A percentile compares a stretch with the other conserved stretches of the same genome.
Conservation (phyloP, 2,113 vertebrate species). For the Nipponia nippon region DNA sequence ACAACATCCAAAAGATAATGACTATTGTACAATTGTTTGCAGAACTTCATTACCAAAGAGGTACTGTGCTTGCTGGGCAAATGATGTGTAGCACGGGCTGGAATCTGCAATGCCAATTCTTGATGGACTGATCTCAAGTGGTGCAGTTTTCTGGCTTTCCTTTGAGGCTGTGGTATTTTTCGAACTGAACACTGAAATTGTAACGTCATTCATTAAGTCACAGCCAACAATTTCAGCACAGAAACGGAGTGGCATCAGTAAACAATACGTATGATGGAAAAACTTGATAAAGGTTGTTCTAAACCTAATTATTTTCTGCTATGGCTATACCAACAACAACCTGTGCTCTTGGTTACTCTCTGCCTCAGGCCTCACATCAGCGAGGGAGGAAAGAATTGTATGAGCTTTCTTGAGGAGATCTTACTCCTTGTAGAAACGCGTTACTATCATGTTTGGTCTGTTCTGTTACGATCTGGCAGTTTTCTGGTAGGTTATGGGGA, state of each 20-base stretch:
- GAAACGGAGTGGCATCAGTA: background rate
- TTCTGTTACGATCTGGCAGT: background rate
- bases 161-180: background rate
- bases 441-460: background rate
- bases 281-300: background rate
- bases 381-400: background rate
- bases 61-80: background rate
- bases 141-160: background rate
- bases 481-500: background rate
- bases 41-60: background rate
- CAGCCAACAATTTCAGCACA: background rate
- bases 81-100: background rate
- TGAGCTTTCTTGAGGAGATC: background rate
- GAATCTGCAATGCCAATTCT: background rate
- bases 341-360: background rate
- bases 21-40: background rate
- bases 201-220: slow-evolving; percentile 1
- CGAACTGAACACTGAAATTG: background rate
- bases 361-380: background rate
- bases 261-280: background rate
- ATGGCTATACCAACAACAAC: background rate
- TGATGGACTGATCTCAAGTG: background rate
- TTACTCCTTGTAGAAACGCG: background rate
- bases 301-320: background rate
- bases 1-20: slow-evolving; percentile 60